Base-by-base conservation (phyloP, 92 coral and sea anemone species). In the Palythoa caribaeorum region DNA sequence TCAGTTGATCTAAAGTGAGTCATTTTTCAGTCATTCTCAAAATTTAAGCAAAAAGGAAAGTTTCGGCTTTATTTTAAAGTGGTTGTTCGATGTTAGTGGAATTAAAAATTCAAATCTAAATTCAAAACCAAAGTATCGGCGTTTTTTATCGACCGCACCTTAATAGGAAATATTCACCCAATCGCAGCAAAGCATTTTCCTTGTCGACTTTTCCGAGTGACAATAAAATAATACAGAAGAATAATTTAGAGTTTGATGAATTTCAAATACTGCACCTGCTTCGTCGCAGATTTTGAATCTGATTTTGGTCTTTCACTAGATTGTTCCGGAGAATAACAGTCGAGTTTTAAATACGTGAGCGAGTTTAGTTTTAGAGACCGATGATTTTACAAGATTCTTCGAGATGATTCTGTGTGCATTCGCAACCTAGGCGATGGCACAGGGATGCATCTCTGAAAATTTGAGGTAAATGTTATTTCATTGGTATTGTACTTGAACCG, bases 221-320 rank as follows among this genome's bases (percentile, higher is more conserved):
- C 76, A 81, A 71, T 50, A 81, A 81, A 81, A 81, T 81, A 66
- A 40, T 81, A 28, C 59, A 14, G 54, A 53, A 51, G 71, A 39
- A 44, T 81, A 81, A 81, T 65, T 81, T 80, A 62, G 75, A 3
- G 76, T 39, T 66, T 55, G 36, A 81, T 81, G 76, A 63, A 81
- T 81, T 80, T 81, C 17, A 66, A 81, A 65, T 81, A 15, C 20
- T 65, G 86, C 86, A 81, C 86, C 86, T 81, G 86, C 74, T 48
- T 66, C 50, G 21, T 44, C 86, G 84, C 40, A 14, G 86, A 47
- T 65, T 65, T 66, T 77, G 44, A 36, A 16, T 77, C 15, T 28
- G 9, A 77, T 9, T 77, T 77, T 52, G 20, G 51, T 20, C 6
- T 53, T 35, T 73, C 3, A 16, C 54, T 47, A 47, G 54, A 39